Evolutionary conservation across 2,888 invertebrate species (phyloP).

Genomic region (Zeuzera pyrina): DNA sequence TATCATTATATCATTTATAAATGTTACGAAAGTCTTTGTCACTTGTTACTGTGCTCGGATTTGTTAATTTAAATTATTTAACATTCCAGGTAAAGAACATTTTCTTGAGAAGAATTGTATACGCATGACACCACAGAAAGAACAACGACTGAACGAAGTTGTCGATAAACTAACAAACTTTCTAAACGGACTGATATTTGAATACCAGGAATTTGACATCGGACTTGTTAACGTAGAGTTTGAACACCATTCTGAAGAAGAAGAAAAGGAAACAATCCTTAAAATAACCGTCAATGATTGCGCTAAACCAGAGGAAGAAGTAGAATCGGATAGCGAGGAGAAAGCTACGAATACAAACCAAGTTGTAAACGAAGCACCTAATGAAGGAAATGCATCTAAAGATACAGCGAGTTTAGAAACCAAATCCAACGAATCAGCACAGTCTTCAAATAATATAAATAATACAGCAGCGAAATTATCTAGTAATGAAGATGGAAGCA

Average conservation of each 20-base stretch:
- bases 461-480: no score
- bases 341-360: background rate
- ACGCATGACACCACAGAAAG: conserved; percentile 10
- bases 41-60: no score
- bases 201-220: conserved; percentile 13
- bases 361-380: no score
- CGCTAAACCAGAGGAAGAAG: background rate
- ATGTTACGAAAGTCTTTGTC: no score
- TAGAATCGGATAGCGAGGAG: background rate
- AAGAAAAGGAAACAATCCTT: conserved; percentile 4
- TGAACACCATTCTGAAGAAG: conserved; percentile 9
- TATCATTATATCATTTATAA: no score
- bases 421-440: no score
- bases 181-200: conserved; percentile 7
- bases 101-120: conserved; percentile 10
- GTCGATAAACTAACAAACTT: conserved; percentile 11
- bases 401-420: no score
- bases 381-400: no score
- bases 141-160: conserved; percentile 10
- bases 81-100: background rate
- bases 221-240: conserved; percentile 12
- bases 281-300: conserved; percentile 6
- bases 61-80: no score
- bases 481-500: no score
- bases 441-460: no score